Evolutionary conservation across 2,888 invertebrate genomes (phyloP).

Genomic region (Drosophila ezoana): DNA sequence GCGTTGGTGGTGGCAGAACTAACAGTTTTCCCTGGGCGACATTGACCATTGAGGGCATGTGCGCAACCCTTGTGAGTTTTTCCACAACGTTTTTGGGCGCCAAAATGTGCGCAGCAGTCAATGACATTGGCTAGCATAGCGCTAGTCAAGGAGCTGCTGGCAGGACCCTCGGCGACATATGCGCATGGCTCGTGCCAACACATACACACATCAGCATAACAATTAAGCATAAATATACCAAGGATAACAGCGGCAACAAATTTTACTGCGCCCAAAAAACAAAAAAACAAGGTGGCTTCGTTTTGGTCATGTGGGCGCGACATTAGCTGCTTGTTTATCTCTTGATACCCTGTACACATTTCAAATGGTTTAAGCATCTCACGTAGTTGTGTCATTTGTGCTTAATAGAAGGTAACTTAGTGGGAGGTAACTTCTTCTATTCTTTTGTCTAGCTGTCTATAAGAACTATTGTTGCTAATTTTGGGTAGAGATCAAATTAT

Average conservation of each 20-base stretch:
- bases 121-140: slow-evolving; percentile 54
- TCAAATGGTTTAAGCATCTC: neutral
- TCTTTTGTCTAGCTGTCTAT: no score
- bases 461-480: no score
- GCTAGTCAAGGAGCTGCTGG: slow-evolving; percentile 15
- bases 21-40: slow-evolving; percentile 71
- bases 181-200: slow-evolving; percentile 68
- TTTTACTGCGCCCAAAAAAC: slow-evolving; percentile 31
- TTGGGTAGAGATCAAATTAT: no score
- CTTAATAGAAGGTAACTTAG: no score
- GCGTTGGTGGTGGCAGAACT: slow-evolving; percentile 57
- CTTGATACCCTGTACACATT: slow-evolving; percentile 29
- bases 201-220: slow-evolving; percentile 70
- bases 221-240: slow-evolving; percentile 70
- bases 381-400: neutral
- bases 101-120: slow-evolving; percentile 67
- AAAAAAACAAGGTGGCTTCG: slow-evolving; percentile 3
- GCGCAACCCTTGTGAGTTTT: slow-evolving; percentile 71
- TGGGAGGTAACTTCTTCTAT: no score
- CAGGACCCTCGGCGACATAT: slow-evolving; percentile 61
- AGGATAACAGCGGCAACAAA: slow-evolving; percentile 57
- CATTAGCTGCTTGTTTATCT: slow-evolving; percentile 43
- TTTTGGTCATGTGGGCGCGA: slow-evolving; percentile 65
- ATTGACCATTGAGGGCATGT: slow-evolving; percentile 19
- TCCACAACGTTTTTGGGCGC: slow-evolving; percentile 62